Evolutionary conservation across 2,888 invertebrate species (phyloP).

Genomic region (Dryococelus australis): DNA sequence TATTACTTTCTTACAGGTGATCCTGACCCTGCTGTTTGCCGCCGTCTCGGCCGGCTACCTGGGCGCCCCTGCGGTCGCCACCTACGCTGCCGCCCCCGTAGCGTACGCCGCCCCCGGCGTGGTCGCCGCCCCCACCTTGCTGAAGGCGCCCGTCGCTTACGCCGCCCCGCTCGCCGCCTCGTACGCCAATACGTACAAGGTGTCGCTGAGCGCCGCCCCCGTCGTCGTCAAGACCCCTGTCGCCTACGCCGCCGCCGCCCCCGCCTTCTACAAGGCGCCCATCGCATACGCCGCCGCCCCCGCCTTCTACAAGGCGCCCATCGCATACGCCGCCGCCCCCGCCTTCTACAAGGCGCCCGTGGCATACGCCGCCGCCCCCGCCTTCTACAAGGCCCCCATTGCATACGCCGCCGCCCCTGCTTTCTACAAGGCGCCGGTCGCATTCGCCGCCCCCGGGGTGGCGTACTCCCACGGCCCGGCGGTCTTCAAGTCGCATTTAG

Average conservation of each 20-base stretch:
- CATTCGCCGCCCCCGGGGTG: constrained; percentile 39
- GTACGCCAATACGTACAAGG: constrained; percentile 55
- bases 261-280: constrained; percentile 59
- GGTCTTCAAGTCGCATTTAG: neutral
- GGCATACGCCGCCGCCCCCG: constrained; percentile 54
- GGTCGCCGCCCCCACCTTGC: constrained; percentile 57
- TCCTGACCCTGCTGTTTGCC: constrained; percentile 44
- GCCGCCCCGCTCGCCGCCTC: constrained; percentile 52
- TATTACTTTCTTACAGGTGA: constrained; percentile 32
- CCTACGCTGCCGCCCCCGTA: constrained; percentile 36
- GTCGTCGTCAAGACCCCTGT: constrained; percentile 38
- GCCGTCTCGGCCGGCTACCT: constrained; percentile 59
- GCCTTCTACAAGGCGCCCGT: constrained; percentile 13
- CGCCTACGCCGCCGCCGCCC: constrained; percentile 47
- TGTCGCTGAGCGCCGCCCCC: constrained; percentile 37
- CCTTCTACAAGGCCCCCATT: constrained; percentile 35
- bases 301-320: constrained; percentile 40
- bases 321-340: constrained; percentile 41
- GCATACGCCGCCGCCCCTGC: constrained; percentile 45
- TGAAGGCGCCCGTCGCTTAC: constrained; percentile 43
- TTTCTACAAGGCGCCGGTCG: neutral
- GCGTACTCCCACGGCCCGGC: neutral
- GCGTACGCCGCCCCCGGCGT: constrained; percentile 34
- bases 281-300: constrained; percentile 67
- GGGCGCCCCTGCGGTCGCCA: constrained; percentile 58